Evolutionary conservation across 2,113 vertebrate genomes (phyloP), one percentile per base, ranked within the genome.

Genomic region (Athene noctua): DNA sequence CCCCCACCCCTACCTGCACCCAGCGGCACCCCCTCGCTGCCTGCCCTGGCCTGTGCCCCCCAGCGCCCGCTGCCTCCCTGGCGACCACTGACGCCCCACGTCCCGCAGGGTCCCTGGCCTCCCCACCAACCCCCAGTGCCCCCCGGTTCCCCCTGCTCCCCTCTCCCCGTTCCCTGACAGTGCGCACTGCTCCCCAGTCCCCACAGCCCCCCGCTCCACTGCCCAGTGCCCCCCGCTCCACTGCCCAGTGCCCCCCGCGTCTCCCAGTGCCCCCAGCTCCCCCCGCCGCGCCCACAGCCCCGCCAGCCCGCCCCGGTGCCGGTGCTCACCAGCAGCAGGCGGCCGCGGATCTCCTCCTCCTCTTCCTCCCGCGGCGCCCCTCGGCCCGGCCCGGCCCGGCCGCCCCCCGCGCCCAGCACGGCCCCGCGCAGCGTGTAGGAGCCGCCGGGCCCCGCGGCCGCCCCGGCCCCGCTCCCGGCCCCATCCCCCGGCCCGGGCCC

Each of bases 401-500:
- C 83, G 46, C 61, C 21, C 67, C 51, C 65, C 32, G 66, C 34
- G 51, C 89, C 81, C 92, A 98, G 70, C 97, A 98, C 89, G 52
- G 98, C 97, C 6, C 98, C 98, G 51, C 97, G 98, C 40, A 98
- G 91, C 57, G 97, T 80, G 62, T 97, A 94, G 89, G 94, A 92
- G 55, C 62, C 67, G 57, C 49, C 82, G 47, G 36, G 49, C 15
- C 16, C 71, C 57, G 63, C 42, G 15, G 44, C 38, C 46, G n/a
- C n/a, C 49, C 44, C 44, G 15, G 44, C 44, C 44, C 44, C 44
- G 44, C 44, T 46, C 44, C 65, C 81, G 62, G 34, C 46, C 20
- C 27, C 26, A 15, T 11, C 25, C 30, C 40, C 81, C 23, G 40
- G 32, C 57, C 40, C 82, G 91, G 97, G 40, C 20, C 52, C 79